Base-by-base conservation (phyloP, 2,797 vertebrate species). In the Fratercula arctica region DNA sequence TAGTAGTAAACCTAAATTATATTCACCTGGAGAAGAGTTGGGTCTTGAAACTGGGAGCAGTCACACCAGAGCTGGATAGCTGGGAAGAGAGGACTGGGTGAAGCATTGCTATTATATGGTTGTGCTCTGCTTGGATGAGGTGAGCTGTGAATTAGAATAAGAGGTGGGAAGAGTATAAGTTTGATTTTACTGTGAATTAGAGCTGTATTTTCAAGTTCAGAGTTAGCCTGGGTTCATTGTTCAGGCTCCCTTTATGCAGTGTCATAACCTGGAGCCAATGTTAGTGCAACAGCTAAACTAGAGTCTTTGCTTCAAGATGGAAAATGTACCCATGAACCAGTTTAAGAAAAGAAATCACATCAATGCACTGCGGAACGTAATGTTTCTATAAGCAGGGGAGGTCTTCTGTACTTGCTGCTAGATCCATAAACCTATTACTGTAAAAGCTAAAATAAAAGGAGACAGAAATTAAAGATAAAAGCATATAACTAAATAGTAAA, bases 331-430 rank as follows among this genome's bases (percentile, higher is more conserved):
- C 26, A n/a, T 17, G 51, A 9, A 64, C 16, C 7, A 37, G 43
- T 25, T 70, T 64, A 70, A 70, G 23, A 63, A 56, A 73, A 56
- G 16, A 37, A 67, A 68, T 76, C 31, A 26, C 8, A 45, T 5
- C 18, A 11, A 46, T 75, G 13, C 2, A 39, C 60, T 60, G 48
- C 31, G 57, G 35, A 70, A 50, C 10, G 56, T 77, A 14, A 23
- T 1, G 2, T 50, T 69, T 63, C 23, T 41, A 68, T 77, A 50
- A 24, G 25, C 0, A 0, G 11, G 26, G 18, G 16, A 64, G 28
- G 31, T 57, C 16, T 50, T 63, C 12, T 43, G 12, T 70, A 45
- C 35, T 57, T 89, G 28, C 50, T 56, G 18, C 35, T 31, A 50
- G 33, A 63, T 37, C 35, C 37, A 51, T 19, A 57, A 57, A 33